Percentiles rank a stretch among this genome's conserved stretches.
These are phyloP conservation scores for Drosophila cardini DNA, from an alignment of 1,140 invertebrate genomes.

Conservation along the genomic window DNA sequence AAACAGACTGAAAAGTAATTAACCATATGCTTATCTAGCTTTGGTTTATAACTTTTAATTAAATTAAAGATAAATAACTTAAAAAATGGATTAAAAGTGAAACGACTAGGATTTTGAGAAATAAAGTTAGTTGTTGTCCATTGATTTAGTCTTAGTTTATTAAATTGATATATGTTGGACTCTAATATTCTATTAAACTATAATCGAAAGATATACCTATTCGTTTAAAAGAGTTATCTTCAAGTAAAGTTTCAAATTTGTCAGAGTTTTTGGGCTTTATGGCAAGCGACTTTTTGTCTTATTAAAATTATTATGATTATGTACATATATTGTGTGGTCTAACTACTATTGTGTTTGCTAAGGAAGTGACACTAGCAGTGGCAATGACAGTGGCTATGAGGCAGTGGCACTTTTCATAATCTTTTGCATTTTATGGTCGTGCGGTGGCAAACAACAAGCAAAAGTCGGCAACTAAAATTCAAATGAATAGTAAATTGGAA, in stretches of 20 bases:
- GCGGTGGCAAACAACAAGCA: constrained; percentile 55
- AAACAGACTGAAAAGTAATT: neutral
- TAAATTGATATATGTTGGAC: no score
- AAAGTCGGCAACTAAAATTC: constrained; percentile 67
- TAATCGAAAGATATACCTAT: no score
- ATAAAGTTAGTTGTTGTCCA: no score
- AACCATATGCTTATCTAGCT: no score
- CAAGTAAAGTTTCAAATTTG: neutral
- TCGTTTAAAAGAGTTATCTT: no score
- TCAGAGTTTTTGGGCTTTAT: constrained; percentile 4
- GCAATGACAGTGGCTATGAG: constrained; percentile 24
- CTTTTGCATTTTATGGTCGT: constrained; percentile 75
- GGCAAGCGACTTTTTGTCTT: constrained; percentile 12
- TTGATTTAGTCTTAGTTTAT: no score
- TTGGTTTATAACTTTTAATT: no score
- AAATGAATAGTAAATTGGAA: constrained; percentile 76
- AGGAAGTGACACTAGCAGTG: constrained; percentile 53
- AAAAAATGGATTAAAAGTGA: no score
- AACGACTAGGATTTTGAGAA: no score
- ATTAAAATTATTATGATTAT: constrained; percentile 39
- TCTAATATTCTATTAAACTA: no score
- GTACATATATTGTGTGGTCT: constrained; percentile 15
- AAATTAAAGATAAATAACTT: no score
- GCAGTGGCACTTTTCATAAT: constrained; percentile 67
- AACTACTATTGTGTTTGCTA: constrained; percentile 36